Evolutionary conservation across 2,113 vertebrate genomes (phyloP).

Genomic region (Chelonoidis abingdonii): DNA sequence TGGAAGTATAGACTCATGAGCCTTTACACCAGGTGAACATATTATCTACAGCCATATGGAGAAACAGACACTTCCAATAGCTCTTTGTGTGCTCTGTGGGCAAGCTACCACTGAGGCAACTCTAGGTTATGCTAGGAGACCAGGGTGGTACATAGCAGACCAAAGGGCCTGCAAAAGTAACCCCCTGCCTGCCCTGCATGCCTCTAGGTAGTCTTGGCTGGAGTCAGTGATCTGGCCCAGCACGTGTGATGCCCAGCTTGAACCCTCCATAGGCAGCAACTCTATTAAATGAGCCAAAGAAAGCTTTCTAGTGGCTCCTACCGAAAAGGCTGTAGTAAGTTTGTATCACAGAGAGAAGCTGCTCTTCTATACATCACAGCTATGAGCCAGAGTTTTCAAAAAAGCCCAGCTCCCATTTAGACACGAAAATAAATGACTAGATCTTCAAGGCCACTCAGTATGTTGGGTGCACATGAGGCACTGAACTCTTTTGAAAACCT

Average conservation of each 20-base stretch:
- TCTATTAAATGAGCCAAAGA: not conserved
- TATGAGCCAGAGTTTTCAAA: not conserved
- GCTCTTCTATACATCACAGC: not conserved
- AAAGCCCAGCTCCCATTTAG: not conserved
- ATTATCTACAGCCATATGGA: not conserved
- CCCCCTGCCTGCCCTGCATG: not conserved
- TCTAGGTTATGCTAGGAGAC: not conserved
- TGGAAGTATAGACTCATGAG: conserved; percentile 13
- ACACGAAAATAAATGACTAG: not conserved
- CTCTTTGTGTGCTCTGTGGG: not conserved
- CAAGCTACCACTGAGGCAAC: not conserved
- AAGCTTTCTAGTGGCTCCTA: not conserved
- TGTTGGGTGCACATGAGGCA: not conserved
- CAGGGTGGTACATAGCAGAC: not conserved
- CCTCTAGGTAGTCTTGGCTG: not conserved
- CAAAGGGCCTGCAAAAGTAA: not conserved
- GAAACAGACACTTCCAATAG: not conserved
- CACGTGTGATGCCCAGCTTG: not conserved
- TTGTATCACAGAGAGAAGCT: not conserved
- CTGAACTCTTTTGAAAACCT: not conserved
- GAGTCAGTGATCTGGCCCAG: not conserved
- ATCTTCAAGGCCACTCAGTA: not conserved
- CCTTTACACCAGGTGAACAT: not conserved
- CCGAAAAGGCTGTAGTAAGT: not conserved
- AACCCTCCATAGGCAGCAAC: not conserved